Evolutionary conservation across 2,888 invertebrate genomes (phyloP), one percentile per base, ranked within the genome.

Genomic region (Gerris lacustris): DNA sequence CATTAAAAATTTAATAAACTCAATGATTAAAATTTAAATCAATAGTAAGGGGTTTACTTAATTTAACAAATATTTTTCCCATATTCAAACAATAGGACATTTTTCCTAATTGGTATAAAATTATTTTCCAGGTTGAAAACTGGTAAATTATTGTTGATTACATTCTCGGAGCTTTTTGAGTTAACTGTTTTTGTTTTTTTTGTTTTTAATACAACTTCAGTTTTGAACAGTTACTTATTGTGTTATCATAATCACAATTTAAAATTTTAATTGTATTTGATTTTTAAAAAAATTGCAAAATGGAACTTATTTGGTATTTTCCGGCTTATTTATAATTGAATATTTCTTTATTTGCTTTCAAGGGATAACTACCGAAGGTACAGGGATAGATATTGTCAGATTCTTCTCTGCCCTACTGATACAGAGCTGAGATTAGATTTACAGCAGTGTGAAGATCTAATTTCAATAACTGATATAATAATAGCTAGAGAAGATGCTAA

Each of bases 401-500:
- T 86, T 2, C 80, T 92, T 66, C 79, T 86, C 70, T 87, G 87
- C 77, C 89, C 89, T 0, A 87, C 88, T 71, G 88, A 90, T 76
- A 88, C 88, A 0, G 89, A 90, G 78, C 80, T 90, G 72, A 88
- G 88, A 79, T 76, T 88, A 73, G 89, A 90, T 78, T 79, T 91
- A 71, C 88, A 88, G 79, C 86, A 88, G 77, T 86, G 88, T 72
- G 92, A 92, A 79, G 91, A 91, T 75, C 84, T 83, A 72, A 81
- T 92, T 73, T 86, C 87, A 68, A 86, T 92, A 64, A 82, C 88
- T 67, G 89, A 89, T 71, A 88, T 92, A 44, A 86, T 91, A 1
- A 86, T 91, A 72, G 92, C 91, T 0, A 83, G 91, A 74, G 90
- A 90, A 78, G 88, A 91, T 74, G 91, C 92, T 6, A 89, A 90